Evolutionary conservation across 2,113 vertebrate genomes (phyloP), one percentile per base, ranked within the genome.

Genomic region (Mustelus asterias): DNA sequence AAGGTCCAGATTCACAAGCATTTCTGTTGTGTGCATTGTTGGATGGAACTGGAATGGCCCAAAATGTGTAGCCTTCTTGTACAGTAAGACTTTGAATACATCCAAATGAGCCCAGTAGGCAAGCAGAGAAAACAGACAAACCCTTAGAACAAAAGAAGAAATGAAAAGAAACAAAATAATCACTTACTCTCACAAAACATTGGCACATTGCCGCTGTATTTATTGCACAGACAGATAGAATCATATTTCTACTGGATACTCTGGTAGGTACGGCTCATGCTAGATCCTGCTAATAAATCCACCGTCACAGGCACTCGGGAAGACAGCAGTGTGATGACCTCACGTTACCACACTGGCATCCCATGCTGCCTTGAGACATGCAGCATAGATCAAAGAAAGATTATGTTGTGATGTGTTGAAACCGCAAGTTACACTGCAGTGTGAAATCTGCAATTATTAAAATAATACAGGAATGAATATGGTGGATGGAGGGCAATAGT

Each of bases 281-380:
- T 54, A 48, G 94, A 69, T 72, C 0, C 69, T 72, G 29, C 41
- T 95, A 72, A 76, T 95, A 72, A 95, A 95, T 72, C 67, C 69
- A 48, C 67, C 69, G 44, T 95, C 94, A 41, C 65, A 72, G 93
- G 67, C 67, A 60, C 44, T 33, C 22, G 20, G 83, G 11, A 60
- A 54, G 88, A 90, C 88, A 94, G 65, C 93, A 94, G 93, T 94
- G 37, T 70, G 67, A 70, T 70, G 67, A 94, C 67, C 65, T 94
- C 22, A 95, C 22, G 94, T 95, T 95, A 95, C 69, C 94, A 95
- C 69, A 72, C 44, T 95, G 69, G 67, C 69, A 54, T 72, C 67
- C 69, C 67, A 95, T 72, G 94, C 94, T 95, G 94, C 94, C 94
- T 95, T 95, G 94, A 95, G 69, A 95, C 94, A 76, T 48, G 67